Base-by-base conservation (phyloP, 2,797 vertebrate species). In the Danio albolineatus region DNA sequence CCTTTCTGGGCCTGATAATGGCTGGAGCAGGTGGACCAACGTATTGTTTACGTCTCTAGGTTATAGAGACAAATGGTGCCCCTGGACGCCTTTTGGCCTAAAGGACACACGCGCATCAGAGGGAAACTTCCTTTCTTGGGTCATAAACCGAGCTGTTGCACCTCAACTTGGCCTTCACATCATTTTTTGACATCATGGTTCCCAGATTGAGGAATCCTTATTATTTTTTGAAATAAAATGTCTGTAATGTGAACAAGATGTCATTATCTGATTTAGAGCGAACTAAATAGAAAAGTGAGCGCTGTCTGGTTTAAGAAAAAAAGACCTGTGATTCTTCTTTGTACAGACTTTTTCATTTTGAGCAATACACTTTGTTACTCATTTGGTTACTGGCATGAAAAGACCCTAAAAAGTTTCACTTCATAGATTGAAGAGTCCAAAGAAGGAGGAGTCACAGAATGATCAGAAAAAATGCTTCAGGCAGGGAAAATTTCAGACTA, bases 41-140 rank as follows among this genome's bases (percentile, higher is more conserved):
- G 82, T 87, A 80, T 85, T 91, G 90, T 92, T 93, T 87, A 90
- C 90, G 84, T 90, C 92, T 88, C 86, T 86, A 85, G 85, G 80
- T 93, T 94, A 93, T 91, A 84, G 90, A 94, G 93, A 94, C 92
- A 91, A 94, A 94, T 93, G 91, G 91, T 88, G 89, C 90, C 87
- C 73, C 53, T 38, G 80, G 79, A 85, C 82, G 54, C 56, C 48
- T 79, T 69, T 64, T 79, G 76, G 79, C 46, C 80, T 73, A 65
- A 60, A 59, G 46, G 82, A 87, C 88, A 78, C 88, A 89, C 87
- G 89, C 83, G 54, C 87, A 73, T 64, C 87, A 65, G 53, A 69
- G 82, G 82, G 7, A 14, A 82, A 87, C 89, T 88, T 76, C 59
- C 81, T 17, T 9, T 79, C 86, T 87, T 88, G 89, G 85, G 71